Evolutionary conservation across 2,113 vertebrate species (phyloP), one percentile per base, ranked within the genome.

Genomic region (Pterophyllum scalare): DNA sequence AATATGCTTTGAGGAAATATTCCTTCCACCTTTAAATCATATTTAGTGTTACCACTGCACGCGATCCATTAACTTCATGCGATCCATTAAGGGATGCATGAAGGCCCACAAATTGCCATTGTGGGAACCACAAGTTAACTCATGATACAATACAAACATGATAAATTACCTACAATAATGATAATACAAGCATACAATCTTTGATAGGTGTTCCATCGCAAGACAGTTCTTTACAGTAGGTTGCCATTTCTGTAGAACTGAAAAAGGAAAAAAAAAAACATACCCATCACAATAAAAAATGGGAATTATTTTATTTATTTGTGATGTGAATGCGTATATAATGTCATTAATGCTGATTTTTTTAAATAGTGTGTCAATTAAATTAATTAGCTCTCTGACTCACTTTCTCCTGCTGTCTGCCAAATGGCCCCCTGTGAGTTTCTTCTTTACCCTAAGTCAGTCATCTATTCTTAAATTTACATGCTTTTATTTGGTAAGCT

Each of bases 61-160:
- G 80, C 77, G 59, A 72, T 52, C 70, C 74, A 79, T 83, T 72
- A 33, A 6, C 15, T 54, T 26, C 22, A 12, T 64, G 80, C 77
- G 59, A 74, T 43, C 70, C 74, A 79, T 83, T 72, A 33, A 56
- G 56, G 22, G 33, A 7, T 24, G 24, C 58, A 56, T 26, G 8
- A 82, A 82, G 61, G 12, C 14, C n/a, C 9, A 61, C 62, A 22
- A 33, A 64, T 40, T 12, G n/a, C 40, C 3, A 3, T 70, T 70
- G 22, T 67, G 40, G 43, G 65, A 70, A 70, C 17, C 43, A 52
- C 43, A 70, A 52, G 43, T 31, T 52, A 70, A 70, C 17, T 49
- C 65, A 20, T 20, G 65, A 28, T 70, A 52, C 65, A 70, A 28
- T 31, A 20, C 43, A 52, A 70, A 31, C 10, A 20, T 6, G 6